Base-by-base conservation (phyloP, 2,113 vertebrate genomes). In the Ceuthmochares aereus region DNA sequence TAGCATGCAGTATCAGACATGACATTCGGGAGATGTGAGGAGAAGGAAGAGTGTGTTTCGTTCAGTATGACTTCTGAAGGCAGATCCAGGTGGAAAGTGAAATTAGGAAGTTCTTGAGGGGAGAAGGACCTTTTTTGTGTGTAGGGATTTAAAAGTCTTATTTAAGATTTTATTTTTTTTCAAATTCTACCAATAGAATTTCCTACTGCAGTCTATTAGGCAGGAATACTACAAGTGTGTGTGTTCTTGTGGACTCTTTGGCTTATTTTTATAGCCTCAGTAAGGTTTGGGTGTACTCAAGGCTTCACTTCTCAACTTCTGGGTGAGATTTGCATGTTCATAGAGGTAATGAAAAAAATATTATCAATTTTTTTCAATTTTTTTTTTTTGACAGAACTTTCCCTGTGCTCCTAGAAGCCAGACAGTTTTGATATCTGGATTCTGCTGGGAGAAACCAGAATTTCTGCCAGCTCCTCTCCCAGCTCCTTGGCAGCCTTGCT, bases 401-500 rank as follows among this genome's bases (percentile, higher is more conserved):
- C 52, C 47, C 55, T 84, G 47, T 70, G 64, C 27, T 83, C 43
- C 49, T 93, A 80, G 91, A 84, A 96, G 55, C 47, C 77, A 96
- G 82, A 49, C 49, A 49, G 25, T 73, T 91, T 90, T 66, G 82
- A 14, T 93, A 70, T 88, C 83, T 93, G 89, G 86, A 95, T 97
- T 92, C 76, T 92, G 80, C 47, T 67, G 73, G 68, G 47, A 84
- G 68, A 92, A 94, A 64, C 8, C 42, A 78, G 93, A 90, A 70
- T 77, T 93, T 80, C 88, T 95, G 96, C 88, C 90, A 96, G 90
- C 34, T 85, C 27, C 63, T 83, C 69, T 94, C 70, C 30, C 63
- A 87, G 5, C 21, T 87, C 55, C 27, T 94, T 95, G 95, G 92
- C 95, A 97, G 82, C 79, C 34, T 95, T 2, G 0, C 40, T 88